Base-by-base conservation (phyloP, 2,888 invertebrate genomes). In the Agriopis aurantiaria region DNA sequence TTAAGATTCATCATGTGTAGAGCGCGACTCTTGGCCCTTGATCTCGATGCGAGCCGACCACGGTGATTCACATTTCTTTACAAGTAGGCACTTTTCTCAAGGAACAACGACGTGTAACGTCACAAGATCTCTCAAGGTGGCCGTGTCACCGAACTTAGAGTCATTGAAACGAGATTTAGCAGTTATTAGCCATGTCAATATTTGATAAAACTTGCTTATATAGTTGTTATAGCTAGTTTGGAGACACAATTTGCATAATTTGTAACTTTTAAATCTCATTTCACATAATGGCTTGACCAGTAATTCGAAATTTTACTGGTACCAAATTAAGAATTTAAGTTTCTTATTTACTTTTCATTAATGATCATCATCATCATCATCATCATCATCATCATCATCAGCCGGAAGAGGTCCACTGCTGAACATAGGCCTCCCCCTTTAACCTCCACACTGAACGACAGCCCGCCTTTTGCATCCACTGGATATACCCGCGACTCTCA, bases 61-160 rank as follows among this genome's bases (percentile, higher is more conserved):
- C 68, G 17, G 17, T 23, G 17, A 73, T 56, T 73, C 68, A 68
- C 62, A 56, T 63, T 67, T 46, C 41, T 58, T 49, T 6, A 53
- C 9, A 45, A 45, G 55, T 68, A 58, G 49, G 63, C 64, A 52
- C 58, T 73, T 46, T 53, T 23, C 17, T 66, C 65, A 67, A 64
- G 68, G 66, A 71, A 48, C 67, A 56, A 64, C 49, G 59, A 64
- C 62, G 49, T 45, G 63, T 72, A 59, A 63, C 68, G 61, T 67
- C 63, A 63, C 63, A 71, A 65, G 65, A 43, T 61, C 55, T 67
- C n/a, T 51, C 70, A 69, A 74, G 74, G 73, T 67, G 66, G 12
- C 12, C 46, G 60, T 67, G 73, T 69, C 69, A 57, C 64, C 43
- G 69, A 72, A 68, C 71, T 67, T 51, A 62, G 23, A 56, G 60